A percentile compares a stretch with the other conserved stretches of the same genome.
phyloP scores from a whole-genome alignment of 2,888 invertebrate genomes.

The Merodon equestris region DNA sequence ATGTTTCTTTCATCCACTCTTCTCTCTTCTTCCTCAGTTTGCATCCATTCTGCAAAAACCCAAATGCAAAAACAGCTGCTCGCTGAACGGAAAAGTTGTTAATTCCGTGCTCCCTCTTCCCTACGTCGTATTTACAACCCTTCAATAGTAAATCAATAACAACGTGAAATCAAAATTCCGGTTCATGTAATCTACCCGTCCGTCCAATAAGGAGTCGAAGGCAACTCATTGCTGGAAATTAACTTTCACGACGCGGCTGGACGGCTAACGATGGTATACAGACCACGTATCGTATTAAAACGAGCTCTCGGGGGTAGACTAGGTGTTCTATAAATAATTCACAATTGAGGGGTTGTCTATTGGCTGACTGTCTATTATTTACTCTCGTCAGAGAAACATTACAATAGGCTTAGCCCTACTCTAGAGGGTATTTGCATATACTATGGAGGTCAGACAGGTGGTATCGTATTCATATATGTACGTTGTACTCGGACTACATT shows the following conservation, averaged over 20 bases:
- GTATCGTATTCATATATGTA: too few species aligned
- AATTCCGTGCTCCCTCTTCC: too few species aligned
- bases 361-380: too few species aligned
- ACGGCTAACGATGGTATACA: too few species aligned
- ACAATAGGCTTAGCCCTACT: too few species aligned
- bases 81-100: too few species aligned
- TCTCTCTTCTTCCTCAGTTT: not conserved
- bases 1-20: too few species aligned
- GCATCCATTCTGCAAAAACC: too few species aligned
- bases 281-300: not conserved
- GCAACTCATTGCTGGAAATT: constrained; percentile 9
- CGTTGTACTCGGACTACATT: not conserved
- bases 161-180: not conserved
- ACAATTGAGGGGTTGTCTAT: constrained; percentile 4
- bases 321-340: constrained; percentile 26
- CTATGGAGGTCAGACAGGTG: constrained; percentile 45
- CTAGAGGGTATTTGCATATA: too few species aligned
- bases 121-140: too few species aligned
- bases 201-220: too few species aligned
- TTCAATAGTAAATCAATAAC: not conserved
- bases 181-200: not conserved
- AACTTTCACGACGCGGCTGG: constrained; percentile 12
- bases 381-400: not conserved
- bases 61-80: too few species aligned
- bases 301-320: constrained; percentile 5